phyloP scores from a whole-genome alignment of 2,888 invertebrate species.

The Lithodes maja region DNA sequence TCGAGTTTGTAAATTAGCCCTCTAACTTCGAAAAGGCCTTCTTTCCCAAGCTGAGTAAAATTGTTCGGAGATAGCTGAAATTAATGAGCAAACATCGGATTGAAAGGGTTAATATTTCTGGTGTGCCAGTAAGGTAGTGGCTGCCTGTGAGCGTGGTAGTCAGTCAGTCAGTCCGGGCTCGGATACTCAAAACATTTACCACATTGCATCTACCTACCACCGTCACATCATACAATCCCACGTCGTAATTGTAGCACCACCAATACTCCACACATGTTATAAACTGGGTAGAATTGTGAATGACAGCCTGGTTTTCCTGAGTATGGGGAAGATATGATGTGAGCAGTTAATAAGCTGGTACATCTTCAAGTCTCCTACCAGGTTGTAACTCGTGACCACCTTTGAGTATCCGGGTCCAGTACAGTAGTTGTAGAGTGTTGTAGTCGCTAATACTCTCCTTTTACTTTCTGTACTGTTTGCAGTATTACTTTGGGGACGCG shows the following conservation, averaged over 20 bases:
- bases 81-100: no score
- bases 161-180: background rate
- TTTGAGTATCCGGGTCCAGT: background rate
- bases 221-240: no score
- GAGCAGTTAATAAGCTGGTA: background rate
- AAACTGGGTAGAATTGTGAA: no score
- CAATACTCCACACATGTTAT: no score
- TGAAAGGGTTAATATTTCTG: slow-evolving; percentile 23
- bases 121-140: slow-evolving; percentile 22
- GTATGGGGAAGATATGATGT: background rate
- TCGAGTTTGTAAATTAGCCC: no score
- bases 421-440: slow-evolving; percentile 8
- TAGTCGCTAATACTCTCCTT: slow-evolving; percentile 41
- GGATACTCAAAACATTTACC: no score
- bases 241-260: no score
- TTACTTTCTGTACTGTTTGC: slow-evolving; percentile 72
- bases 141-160: slow-evolving; percentile 18
- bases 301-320: background rate
- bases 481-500: slow-evolving; percentile 99
- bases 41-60: no score
- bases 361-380: slow-evolving; percentile 3
- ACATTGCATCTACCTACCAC: no score
- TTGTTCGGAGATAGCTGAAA: no score
- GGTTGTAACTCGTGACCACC: slow-evolving; percentile 2
- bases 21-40: no score